phyloP scores from a whole-genome alignment of 2,113 vertebrate genomes.

The Trogon surrucura region DNA sequence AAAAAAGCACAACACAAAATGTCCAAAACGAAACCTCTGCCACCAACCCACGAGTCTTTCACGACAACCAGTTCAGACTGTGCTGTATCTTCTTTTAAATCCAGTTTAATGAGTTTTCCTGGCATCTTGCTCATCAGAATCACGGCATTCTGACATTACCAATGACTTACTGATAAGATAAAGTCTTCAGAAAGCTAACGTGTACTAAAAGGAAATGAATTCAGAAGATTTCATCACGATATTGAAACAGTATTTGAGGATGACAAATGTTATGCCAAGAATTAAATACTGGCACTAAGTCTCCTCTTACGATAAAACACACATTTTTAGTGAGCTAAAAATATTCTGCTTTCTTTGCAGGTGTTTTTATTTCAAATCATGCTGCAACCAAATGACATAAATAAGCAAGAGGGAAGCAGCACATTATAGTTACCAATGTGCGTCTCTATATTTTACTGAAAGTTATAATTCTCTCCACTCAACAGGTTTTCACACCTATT shows the following conservation, averaged over 20 bases:
- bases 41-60: background rate
- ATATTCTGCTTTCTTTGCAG: constrained; percentile 44
- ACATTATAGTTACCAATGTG: background rate
- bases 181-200: constrained; percentile 19
- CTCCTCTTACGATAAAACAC: constrained; percentile 35
- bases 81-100: background rate
- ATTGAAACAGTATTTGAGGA: background rate
- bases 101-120: constrained; percentile 11
- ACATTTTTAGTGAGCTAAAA: constrained; percentile 51
- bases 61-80: background rate
- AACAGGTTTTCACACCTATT: background rate
- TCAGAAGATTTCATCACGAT: constrained; percentile 17
- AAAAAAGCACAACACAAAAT: background rate
- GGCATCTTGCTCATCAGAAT: constrained; percentile 2
- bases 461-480: background rate
- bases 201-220: constrained; percentile 52
- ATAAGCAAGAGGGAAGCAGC: constrained; percentile 8
- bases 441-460: constrained; percentile 5
- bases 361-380: constrained; percentile 55
- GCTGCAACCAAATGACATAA: constrained; percentile 4
- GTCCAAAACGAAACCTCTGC: background rate
- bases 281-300: constrained; percentile 25
- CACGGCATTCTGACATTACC: background rate
- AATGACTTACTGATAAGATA: constrained; percentile 40
- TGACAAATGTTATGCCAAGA: constrained; percentile 30